These are phyloP conservation scores for Nymphalis c-album DNA, from an alignment of 2,888 invertebrate species.

Conservation along the genomic window DNA sequence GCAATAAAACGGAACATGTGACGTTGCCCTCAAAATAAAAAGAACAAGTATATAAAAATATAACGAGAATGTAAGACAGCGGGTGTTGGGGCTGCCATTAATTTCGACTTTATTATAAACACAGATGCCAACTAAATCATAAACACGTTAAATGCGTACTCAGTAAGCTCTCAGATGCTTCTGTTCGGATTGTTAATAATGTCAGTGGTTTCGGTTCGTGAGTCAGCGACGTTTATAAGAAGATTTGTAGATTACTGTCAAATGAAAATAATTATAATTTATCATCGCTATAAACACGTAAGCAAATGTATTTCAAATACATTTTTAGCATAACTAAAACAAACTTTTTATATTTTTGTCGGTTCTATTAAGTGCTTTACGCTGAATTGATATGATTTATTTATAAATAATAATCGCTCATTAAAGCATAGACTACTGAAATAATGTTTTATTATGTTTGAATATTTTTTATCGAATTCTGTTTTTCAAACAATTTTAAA, in stretches of 20 bases:
- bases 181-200: constrained; percentile 31
- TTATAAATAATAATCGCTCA: too few relatives aligned
- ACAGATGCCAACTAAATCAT: constrained; percentile 69
- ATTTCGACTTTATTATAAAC: constrained; percentile 77
- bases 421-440: too few relatives aligned
- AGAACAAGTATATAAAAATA: constrained; percentile 62
- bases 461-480: too few relatives aligned
- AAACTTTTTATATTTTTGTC: too few relatives aligned
- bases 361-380: too few relatives aligned
- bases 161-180: constrained; percentile 48
- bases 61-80: constrained; percentile 64
- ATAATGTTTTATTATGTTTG: too few relatives aligned
- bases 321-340: too few relatives aligned
- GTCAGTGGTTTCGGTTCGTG: constrained; percentile 26
- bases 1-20: constrained; percentile 67
- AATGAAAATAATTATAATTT: not conserved
- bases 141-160: constrained; percentile 65
- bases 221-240: constrained; percentile 25
- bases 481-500: too few relatives aligned
- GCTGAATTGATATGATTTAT: too few relatives aligned
- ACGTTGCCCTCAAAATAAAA: constrained; percentile 63
- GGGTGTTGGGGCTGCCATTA: constrained; percentile 58
- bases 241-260: not conserved
- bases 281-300: not conserved
- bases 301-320: too few relatives aligned